Evolutionary conservation across 2,797 vertebrate species (phyloP).

Genomic region (Notamacropus eugenii): DNA sequence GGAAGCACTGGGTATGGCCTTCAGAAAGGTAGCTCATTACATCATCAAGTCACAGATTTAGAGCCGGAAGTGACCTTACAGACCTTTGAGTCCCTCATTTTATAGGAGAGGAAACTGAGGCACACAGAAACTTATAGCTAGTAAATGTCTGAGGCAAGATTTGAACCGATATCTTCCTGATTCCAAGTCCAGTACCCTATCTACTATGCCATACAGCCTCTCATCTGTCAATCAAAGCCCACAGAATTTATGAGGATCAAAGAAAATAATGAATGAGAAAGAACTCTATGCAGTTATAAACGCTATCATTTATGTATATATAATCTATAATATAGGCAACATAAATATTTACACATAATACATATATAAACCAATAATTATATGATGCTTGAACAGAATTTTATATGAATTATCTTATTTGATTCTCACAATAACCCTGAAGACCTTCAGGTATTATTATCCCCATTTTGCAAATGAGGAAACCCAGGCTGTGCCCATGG

Average conservation of each 20-base stretch:
- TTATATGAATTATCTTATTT: neutral
- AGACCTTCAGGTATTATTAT: neutral
- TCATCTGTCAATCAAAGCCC: neutral
- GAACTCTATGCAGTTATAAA: neutral
- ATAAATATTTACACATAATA: neutral
- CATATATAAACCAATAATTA: neutral
- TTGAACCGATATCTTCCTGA: neutral
- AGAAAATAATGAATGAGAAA: constrained; percentile 47
- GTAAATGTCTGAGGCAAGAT: neutral
- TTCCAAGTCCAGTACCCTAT: neutral
- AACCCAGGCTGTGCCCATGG: neutral
- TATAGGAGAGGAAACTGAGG: neutral
- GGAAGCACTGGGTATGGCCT: neutral
- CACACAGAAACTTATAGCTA: neutral
- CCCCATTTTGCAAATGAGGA: neutral
- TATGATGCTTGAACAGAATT: neutral
- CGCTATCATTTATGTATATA: neutral
- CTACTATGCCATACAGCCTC: neutral
- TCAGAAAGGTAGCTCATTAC: neutral
- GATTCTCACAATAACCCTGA: neutral
- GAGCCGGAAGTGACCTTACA: neutral
- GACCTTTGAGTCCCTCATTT: neutral
- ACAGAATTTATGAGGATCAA: neutral
- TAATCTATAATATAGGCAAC: neutral
- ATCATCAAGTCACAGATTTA: neutral